Evolutionary conservation across 2,113 vertebrate genomes (phyloP), one percentile per base, ranked within the genome.

Genomic region (Apteryx mantelli): DNA sequence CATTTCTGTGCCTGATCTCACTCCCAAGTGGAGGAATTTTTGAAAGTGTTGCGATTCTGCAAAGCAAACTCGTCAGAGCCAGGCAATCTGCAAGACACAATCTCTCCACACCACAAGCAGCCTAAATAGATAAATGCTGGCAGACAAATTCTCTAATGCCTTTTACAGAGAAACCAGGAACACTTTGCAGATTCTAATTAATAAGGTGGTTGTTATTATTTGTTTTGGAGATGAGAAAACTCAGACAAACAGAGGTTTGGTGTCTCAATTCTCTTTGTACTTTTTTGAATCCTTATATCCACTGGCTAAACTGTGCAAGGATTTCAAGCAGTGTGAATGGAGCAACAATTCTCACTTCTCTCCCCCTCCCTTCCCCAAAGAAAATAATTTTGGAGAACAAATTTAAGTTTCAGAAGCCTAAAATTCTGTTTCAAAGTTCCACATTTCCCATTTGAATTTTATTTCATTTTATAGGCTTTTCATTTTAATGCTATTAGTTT

Each of bases 281-380:
- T 19, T 76, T 82, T 73, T 50, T 12, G 28, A 82, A 64, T 7
- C 13, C 1, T 0, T 36, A 5, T 65, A 77, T 82, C 30, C 46
- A 28, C 32, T 22, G 32, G 28, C n/a, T 70, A 10, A 24, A 38
- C 42, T 5, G 18, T 24, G 60, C 18, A 19, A 55, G 55, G 68
- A 19, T 53, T 53, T 40, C 79, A 84, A 53, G 40, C 12, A 32
- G 3, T 10, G 20, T n/a, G 58, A 80, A 46, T 0, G 0, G 22
- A 95, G 69, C 11, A 85, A 73, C 46, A 71, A 73, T 89, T 95
- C 87, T 96, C 32, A 50, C 65, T 95, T 79, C 32, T 87, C 38
- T 91, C 44, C 34, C 40, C 74, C 42, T 68, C 81, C 73, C 36
- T 65, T 89, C 53, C 65, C 38, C 4, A 1, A 58, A 93, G 36